phyloP scores from a whole-genome alignment of 2,888 invertebrate species.

The Drosophila fungiperda region DNA sequence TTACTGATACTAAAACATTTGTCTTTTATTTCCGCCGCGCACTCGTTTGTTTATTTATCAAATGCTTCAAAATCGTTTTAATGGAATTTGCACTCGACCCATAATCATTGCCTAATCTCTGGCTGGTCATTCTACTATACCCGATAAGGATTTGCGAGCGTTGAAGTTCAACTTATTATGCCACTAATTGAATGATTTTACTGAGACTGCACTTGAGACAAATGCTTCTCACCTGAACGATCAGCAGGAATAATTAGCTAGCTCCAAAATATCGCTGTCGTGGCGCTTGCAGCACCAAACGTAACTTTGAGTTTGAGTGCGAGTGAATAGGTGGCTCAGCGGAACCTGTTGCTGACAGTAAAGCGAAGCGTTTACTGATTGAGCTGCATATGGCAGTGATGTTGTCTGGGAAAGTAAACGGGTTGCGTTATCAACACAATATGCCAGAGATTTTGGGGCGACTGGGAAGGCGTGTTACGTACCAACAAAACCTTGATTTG shows the following conservation, averaged over 20 bases:
- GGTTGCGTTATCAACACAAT: slow-evolving; percentile 36
- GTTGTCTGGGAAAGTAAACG: slow-evolving; percentile 34
- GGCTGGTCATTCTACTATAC: background rate
- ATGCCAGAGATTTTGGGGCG: slow-evolving; percentile 1
- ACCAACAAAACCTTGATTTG: slow-evolving; percentile 17
- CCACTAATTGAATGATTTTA: background rate
- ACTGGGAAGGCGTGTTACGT: slow-evolving; percentile 20
- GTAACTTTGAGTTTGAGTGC: slow-evolving; percentile 1
- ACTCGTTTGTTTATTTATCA: background rate
- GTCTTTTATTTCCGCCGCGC: background rate
- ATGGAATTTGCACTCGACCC: slow-evolving; percentile 53
- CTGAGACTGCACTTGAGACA: background rate
- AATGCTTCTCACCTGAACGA: slow-evolving; percentile 28
- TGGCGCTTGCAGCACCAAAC: slow-evolving; percentile 19
- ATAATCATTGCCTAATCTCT: slow-evolving; percentile 37
- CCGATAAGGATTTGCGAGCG: slow-evolving; percentile 32
- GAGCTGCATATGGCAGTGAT: slow-evolving; percentile 10
- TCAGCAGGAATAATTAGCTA: slow-evolving; percentile 7
- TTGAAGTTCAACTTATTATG: slow-evolving; percentile 1
- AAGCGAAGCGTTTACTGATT: slow-evolving; percentile 31
- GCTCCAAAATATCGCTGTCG: slow-evolving; percentile 28
- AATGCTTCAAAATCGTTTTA: slow-evolving; percentile 15
- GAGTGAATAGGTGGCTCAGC: slow-evolving; percentile 17
- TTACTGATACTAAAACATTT: background rate
- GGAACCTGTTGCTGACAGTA: slow-evolving; percentile 59